A percentile compares a stretch with the other conserved stretches of the same genome.
Conservation (phyloP, 2,797 vertebrate species). For the Siniperca obscura region DNA sequence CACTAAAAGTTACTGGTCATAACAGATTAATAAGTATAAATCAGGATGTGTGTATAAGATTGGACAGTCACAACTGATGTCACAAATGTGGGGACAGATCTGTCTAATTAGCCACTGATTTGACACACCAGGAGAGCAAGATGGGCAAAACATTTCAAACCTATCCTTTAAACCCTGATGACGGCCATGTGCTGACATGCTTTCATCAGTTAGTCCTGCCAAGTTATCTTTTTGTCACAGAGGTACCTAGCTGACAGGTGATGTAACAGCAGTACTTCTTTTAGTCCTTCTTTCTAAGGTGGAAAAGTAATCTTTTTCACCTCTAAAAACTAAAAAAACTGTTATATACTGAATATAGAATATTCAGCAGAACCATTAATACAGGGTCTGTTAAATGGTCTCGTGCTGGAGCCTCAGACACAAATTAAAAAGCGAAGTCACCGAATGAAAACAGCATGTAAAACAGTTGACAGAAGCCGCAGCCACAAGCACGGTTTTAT, state of each 20-base stretch:
- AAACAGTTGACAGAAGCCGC: slow-evolving; percentile 39
- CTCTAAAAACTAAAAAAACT: not conserved
- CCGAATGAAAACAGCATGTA: slow-evolving; percentile 8
- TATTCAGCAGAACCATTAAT: too few relatives aligned
- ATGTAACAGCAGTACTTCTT: not conserved
- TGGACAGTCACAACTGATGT: not conserved
- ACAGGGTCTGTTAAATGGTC: slow-evolving; percentile 9
- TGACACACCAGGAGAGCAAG: not conserved
- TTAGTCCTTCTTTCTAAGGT: not conserved
- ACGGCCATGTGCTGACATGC: not conserved
- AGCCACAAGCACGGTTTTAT: slow-evolving; percentile 30
- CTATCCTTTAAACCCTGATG: not conserved
- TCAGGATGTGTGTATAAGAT: not conserved
- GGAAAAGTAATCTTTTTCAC: not conserved
- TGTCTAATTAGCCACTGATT: not conserved
- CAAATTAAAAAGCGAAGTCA: slow-evolving; percentile 30
- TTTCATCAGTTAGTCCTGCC: not conserved
- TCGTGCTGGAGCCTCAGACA: slow-evolving; percentile 5
- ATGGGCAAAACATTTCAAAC: not conserved
- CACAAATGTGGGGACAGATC: not conserved
- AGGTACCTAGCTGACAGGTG: not conserved
- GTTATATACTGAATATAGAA: not conserved
- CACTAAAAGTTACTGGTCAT: not conserved
- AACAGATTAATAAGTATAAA: not conserved
- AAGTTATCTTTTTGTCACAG: not conserved